A percentile compares a stretch with the other conserved stretches of the same genome.
These are phyloP conservation scores for Ormia ochracea DNA, from an alignment of 2,888 invertebrate species.

Conservation along the genomic window DNA sequence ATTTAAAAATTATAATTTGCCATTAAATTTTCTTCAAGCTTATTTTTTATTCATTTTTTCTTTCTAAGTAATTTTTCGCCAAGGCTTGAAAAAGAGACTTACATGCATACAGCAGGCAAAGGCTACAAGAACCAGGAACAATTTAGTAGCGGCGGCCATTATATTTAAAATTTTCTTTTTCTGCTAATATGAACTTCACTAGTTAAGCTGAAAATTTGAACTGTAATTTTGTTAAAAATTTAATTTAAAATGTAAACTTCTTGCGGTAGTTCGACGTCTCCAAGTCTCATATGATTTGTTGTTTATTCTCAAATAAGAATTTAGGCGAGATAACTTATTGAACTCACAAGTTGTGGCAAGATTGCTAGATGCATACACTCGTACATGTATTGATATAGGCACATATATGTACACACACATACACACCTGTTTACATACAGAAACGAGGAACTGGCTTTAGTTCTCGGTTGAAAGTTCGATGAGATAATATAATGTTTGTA, in stretches of 20 bases:
- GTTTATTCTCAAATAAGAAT: background rate
- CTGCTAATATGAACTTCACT: conserved; percentile 36
- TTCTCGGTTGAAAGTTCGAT: background rate
- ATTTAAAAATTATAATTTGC: background rate
- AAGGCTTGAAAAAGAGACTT: conserved; percentile 18
- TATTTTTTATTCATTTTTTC: background rate
- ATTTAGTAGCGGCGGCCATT: conserved; percentile 56
- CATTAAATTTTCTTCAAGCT: background rate
- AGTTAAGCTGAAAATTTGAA: conserved; percentile 34
- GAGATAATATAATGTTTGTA: no score
- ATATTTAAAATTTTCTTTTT: conserved; percentile 7
- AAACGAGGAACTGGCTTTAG: background rate
- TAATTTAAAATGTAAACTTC: conserved; percentile 45
- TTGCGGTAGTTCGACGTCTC: background rate
- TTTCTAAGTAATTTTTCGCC: no score
- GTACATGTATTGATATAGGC: background rate
- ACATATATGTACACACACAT: background rate
- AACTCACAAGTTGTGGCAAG: conserved; percentile 28
- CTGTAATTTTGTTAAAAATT: conserved; percentile 21
- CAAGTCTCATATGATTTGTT: conserved; percentile 6
- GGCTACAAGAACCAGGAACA: conserved; percentile 52
- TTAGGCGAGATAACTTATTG: conserved; percentile 38
- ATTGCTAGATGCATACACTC: background rate
- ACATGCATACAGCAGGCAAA: conserved; percentile 62
- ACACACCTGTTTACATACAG: background rate